Base-by-base conservation (phyloP, 2,888 invertebrate genomes). In the Fragum fragum region DNA sequence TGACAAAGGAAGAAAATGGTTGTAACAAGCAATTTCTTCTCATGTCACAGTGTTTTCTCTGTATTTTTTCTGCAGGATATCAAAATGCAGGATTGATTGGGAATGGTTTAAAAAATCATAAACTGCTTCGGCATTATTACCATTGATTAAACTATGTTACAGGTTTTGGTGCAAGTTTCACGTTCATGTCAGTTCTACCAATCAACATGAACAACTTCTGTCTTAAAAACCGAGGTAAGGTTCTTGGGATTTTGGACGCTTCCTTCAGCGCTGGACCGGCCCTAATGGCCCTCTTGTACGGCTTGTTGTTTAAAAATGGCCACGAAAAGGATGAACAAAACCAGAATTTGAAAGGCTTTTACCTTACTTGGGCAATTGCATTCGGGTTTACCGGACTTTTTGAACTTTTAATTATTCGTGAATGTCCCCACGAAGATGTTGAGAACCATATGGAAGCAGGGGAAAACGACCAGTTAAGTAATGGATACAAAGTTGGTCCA, bases 191-290 rank as follows among this genome's bases (percentile, higher is more conserved):
- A 0, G 86, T 89, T 5, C 71, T 91, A 39, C 85, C 87, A n/a
- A 79, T 87, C 0, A 89, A 87, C 57, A 87, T 89, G 79, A 78
- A 81, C 28, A 91, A 91, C 69, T 90, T 91, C 77, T 76, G 66
- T 23, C 81, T 87, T 14, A 84, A 83, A 73, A 89, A 91, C 79
- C 84, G 91, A n/a, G 91, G 91, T 2, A 91, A 90, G 68, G 80
- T 90, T 1, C 83, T 91, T 1, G 90, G 90, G 0, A 55, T 91
- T 3, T 78, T 91, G 26, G 90, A 91, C 66, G 90, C 88, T 16
- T 86, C 81, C n/a, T 91, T 90, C 83, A 90, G 90, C 71, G 90
- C 83, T 0, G 91, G 91, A 0, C 90, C 91, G 2, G 89, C 90
- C 7, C 73, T 91, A 7, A 81, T 90, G 70, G 82, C 90, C 1